These are phyloP conservation scores for Caligus rogercresseyi DNA, from an alignment of 1,140 invertebrate genomes.

Conservation along the genomic window DNA sequence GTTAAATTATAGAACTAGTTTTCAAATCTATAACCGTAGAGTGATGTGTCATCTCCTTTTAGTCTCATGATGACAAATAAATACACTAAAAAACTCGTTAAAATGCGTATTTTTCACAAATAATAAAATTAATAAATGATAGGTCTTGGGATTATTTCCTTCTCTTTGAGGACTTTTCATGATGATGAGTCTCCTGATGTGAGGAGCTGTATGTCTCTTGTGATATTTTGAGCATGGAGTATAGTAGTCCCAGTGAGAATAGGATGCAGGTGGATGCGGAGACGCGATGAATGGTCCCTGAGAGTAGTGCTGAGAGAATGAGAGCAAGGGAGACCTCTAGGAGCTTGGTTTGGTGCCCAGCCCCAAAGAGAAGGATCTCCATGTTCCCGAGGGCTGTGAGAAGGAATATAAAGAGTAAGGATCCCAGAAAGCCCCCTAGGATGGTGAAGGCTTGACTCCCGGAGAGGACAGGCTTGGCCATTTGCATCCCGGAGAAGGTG, in stretches of 20 bases:
- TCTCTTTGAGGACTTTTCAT: constrained; percentile 9
- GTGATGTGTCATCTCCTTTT: no score
- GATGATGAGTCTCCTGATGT: neutral
- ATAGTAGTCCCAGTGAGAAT: constrained; percentile 10
- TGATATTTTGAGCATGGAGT: constrained; percentile 7
- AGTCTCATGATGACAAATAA: neutral
- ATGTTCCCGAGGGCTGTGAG: constrained; percentile 11
- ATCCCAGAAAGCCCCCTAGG: constrained; percentile 12
- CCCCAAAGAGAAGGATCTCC: constrained; percentile 9
- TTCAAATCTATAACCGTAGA: no score
- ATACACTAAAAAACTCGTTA: neutral
- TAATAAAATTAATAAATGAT: no score
- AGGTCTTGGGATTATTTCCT: neutral
- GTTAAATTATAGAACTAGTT: no score
- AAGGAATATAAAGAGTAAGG: constrained; percentile 15
- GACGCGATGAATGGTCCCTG: constrained; percentile 8
- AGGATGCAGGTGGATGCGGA: constrained; percentile 16
- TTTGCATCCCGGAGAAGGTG: constrained; percentile 13
- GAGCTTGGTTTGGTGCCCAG: neutral
- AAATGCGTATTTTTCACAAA: neutral
- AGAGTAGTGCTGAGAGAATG: neutral
- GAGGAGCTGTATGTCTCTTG: neutral
- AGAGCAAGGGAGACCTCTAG: neutral
- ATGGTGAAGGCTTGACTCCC: constrained; percentile 5
- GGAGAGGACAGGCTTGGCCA: neutral